A percentile compares a stretch with the other conserved stretches of the same genome.
Conservation (phyloP, 1,140 invertebrate genomes). For the Drosophila mauritiana region DNA sequence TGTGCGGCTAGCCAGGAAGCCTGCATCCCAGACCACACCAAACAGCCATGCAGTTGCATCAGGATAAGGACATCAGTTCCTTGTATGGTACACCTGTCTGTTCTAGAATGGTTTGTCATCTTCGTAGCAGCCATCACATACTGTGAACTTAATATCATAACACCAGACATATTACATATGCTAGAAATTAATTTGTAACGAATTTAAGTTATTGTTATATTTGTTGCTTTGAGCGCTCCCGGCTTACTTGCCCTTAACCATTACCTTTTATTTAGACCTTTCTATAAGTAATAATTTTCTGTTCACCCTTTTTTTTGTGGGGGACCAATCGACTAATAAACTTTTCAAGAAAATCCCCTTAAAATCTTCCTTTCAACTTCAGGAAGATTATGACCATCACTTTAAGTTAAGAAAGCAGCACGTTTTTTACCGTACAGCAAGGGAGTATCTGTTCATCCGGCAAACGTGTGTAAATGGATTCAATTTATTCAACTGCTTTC, state of each 20-base stretch:
- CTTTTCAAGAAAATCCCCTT: constrained; percentile 31
- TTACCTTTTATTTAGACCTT: constrained; percentile 1
- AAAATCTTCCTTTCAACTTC: constrained; percentile 45
- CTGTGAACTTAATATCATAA: no score
- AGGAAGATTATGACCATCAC: constrained; percentile 42
- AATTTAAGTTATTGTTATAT: no score
- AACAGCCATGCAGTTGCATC: background rate
- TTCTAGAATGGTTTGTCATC: background rate
- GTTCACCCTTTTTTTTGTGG: constrained; percentile 2
- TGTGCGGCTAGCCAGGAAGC: background rate
- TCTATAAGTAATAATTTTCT: constrained; percentile 10
- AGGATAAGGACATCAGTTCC: background rate
- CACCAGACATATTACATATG: no score
- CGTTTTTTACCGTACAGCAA: constrained; percentile 24
- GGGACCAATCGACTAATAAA: constrained; percentile 33
- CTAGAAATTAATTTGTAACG: no score
- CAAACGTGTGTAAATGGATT: background rate
- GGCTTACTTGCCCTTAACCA: background rate
- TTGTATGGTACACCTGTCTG: background rate
- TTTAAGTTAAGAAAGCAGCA: constrained; percentile 50
- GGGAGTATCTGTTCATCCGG: background rate
- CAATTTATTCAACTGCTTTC: no score
- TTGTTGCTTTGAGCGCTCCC: no score
- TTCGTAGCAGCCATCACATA: background rate
- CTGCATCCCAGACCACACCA: constrained; percentile 12